These are phyloP conservation scores for Coboldia fuscipes DNA, from an alignment of 1,140 invertebrate genomes.

Conservation along the genomic window DNA sequence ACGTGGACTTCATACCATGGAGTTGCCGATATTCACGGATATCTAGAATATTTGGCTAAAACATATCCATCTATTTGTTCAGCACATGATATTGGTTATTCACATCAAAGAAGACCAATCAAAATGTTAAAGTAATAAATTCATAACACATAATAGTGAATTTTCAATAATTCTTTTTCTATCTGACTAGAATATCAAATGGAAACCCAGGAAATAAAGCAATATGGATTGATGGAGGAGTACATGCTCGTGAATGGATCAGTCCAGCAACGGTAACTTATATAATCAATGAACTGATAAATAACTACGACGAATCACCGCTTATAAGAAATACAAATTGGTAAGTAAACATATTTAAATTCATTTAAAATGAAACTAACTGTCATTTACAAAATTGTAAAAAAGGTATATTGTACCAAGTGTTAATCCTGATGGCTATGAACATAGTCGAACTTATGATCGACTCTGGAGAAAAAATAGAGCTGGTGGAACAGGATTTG, in stretches of 20 bases:
- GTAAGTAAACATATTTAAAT: slow-evolving; percentile 18
- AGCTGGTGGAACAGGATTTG: slow-evolving; percentile 25
- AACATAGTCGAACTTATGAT: slow-evolving; percentile 50
- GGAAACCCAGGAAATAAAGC: slow-evolving; percentile 33
- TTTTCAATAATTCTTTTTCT: too few relatives aligned
- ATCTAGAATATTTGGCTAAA: slow-evolving; percentile 46
- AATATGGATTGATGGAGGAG: slow-evolving; percentile 48
- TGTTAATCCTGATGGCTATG: slow-evolving; percentile 74
- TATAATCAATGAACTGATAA: slow-evolving; percentile 57
- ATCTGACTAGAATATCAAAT: slow-evolving; percentile 43
- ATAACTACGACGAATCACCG: slow-evolving; percentile 39
- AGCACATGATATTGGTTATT: slow-evolving; percentile 49
- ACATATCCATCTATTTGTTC: slow-evolving; percentile 48
- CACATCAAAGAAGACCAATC: slow-evolving; percentile 48
- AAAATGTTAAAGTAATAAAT: slow-evolving; percentile 32
- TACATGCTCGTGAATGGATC: slow-evolving; percentile 86
- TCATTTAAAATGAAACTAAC: background rate
- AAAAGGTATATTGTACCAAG: slow-evolving; percentile 49
- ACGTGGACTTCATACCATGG: slow-evolving; percentile 67
- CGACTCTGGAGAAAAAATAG: slow-evolving; percentile 69
- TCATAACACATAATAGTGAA: slow-evolving; percentile 3
- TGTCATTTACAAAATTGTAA: slow-evolving; percentile 3
- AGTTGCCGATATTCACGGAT: slow-evolving; percentile 44
- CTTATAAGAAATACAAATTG: slow-evolving; percentile 59
- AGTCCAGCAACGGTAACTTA: slow-evolving; percentile 65